These are phyloP conservation scores for Struthidea cinerea DNA, from an alignment of 2,113 vertebrate genomes.

Conservation along the genomic window DNA sequence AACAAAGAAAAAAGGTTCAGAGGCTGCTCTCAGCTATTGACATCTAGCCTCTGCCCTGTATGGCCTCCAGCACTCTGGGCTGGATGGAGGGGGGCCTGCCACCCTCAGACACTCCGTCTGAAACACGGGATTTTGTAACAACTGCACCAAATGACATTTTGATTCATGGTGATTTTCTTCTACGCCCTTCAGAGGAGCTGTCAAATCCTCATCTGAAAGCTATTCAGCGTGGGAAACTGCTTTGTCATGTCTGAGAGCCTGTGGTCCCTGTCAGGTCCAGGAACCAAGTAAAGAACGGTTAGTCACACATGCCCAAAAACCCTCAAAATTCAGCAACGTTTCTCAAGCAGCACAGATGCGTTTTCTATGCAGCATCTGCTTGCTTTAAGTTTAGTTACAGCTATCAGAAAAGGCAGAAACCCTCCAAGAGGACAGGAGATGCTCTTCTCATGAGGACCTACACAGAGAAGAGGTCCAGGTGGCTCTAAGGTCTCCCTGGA, in stretches of 20 bases:
- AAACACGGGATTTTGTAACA: not conserved
- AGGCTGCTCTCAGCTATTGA: not conserved
- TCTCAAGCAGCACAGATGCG: not conserved
- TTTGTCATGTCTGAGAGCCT: not conserved
- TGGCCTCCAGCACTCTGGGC: not conserved
- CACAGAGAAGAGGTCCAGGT: not conserved
- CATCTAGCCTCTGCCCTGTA: not conserved
- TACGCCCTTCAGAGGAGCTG: not conserved
- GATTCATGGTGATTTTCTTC: not conserved
- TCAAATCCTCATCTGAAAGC: not conserved
- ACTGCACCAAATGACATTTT: not conserved
- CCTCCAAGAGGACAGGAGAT: not conserved
- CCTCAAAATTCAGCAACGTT: not conserved
- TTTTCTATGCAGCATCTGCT: not conserved
- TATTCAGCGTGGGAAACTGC: not conserved
- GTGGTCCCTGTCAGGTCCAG: not conserved
- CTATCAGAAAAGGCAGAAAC: not conserved
- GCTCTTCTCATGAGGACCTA: not conserved
- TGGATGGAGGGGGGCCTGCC: fast-evolving
- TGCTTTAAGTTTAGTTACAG: not conserved
- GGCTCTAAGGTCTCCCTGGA: not conserved
- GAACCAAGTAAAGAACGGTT: not conserved
- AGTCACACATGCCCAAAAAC: not conserved
- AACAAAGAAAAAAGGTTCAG: not conserved
- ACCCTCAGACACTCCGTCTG: fast-evolving